Evolutionary conservation across 2,113 vertebrate genomes (phyloP).

Genomic region (Axis porcinus): DNA sequence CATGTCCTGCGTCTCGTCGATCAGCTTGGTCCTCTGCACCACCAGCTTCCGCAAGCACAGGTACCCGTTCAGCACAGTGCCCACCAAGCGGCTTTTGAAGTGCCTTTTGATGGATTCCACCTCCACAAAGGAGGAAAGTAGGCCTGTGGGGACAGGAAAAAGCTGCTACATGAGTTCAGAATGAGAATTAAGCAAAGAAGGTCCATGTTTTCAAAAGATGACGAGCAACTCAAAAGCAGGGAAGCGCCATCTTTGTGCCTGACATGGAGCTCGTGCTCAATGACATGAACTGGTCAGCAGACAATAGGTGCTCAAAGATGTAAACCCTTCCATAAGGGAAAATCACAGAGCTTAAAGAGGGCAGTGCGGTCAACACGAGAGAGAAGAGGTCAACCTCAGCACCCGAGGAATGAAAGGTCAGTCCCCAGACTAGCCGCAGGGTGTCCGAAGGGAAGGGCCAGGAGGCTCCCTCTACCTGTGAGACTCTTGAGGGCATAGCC

Average conservation of each 20-base stretch:
- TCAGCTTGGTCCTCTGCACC: conserved; percentile 98
- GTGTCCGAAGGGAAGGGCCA: background rate
- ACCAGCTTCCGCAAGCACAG: conserved; percentile 96
- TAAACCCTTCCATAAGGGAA: background rate
- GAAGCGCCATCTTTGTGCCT: background rate
- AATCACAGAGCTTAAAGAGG: background rate
- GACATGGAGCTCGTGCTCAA: background rate
- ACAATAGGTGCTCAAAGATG: background rate
- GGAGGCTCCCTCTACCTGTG: conserved; percentile 84
- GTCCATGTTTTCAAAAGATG: background rate
- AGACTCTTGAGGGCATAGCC: conserved; percentile 98
- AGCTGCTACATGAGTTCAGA: background rate
- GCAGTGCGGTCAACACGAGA: background rate
- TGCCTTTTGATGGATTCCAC: conserved; percentile 98
- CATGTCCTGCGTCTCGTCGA: conserved; percentile 99
- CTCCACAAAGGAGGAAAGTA: conserved; percentile 97
- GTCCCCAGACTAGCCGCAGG: background rate
- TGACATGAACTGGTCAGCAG: background rate
- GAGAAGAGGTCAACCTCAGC: background rate
- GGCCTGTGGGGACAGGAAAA: conserved; percentile 78
- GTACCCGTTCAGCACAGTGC: conserved; percentile 97
- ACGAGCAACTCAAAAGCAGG: background rate
- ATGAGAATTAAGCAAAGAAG: background rate
- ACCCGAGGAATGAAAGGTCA: background rate
- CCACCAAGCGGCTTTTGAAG: conserved; percentile 97